These are phyloP conservation scores for Hafferia zeledoni DNA, from an alignment of 2,797 vertebrate species.

Conservation along the genomic window DNA sequence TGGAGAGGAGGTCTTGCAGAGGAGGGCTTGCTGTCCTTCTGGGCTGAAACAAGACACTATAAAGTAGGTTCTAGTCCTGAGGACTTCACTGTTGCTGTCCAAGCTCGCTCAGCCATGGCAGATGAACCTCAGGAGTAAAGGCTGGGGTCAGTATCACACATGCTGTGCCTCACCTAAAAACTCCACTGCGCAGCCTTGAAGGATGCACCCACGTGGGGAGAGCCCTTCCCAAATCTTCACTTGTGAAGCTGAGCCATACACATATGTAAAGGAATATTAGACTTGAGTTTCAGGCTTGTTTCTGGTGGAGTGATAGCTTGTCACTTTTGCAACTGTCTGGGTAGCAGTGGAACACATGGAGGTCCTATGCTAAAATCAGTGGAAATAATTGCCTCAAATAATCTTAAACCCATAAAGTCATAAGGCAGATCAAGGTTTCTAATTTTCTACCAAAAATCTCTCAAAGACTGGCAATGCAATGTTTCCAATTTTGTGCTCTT, in stretches of 20 bases:
- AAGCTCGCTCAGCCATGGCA: too few relatives aligned
- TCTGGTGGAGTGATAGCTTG: not conserved
- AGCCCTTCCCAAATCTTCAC: too few relatives aligned
- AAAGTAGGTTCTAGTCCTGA: too few relatives aligned
- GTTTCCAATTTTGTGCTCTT: not conserved
- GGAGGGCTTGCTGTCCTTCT: not conserved
- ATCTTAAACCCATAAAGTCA: not conserved
- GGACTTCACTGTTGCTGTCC: too few relatives aligned
- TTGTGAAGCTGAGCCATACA: too few relatives aligned
- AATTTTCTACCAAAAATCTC: not conserved
- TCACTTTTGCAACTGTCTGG: not conserved
- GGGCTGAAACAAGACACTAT: not conserved
- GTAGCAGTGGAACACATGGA: not conserved
- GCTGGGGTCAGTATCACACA: too few relatives aligned
- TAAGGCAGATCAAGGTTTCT: not conserved
- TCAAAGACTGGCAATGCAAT: not conserved
- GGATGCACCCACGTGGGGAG: too few relatives aligned
- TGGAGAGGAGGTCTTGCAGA: not conserved
- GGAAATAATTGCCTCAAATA: not conserved
- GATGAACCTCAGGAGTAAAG: too few relatives aligned
- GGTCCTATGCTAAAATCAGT: not conserved
- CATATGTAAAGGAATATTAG: not conserved
- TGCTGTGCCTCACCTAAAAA: too few relatives aligned
- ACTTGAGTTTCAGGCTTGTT: not conserved
- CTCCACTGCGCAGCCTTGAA: too few relatives aligned